Base-by-base conservation (phyloP, 35 echinoderm and acorn worm genomes). In the Hemicentrotus pulcherrimus region DNA sequence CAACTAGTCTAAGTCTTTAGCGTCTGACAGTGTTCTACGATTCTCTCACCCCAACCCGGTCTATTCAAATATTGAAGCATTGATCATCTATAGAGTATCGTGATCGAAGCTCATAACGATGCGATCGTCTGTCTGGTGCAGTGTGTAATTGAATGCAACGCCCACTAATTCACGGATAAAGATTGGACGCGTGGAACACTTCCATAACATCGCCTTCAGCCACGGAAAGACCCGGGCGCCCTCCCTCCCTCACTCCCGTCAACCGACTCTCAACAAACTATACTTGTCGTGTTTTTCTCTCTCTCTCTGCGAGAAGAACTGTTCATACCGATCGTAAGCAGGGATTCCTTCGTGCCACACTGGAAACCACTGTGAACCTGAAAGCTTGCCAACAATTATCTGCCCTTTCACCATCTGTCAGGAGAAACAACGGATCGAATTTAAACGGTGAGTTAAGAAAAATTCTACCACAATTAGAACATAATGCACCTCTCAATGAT, bases 101-200 rank as follows among this genome's bases (percentile, higher is more conserved):
- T 78, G 65, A 78, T 28, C 22, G 65, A 78, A 28, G 65, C 24
- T 78, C 65, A 78, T 78, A 28, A 90, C 88, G 88, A 90, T 33
- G 91, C 12, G 15, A 24, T 50, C 46, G 16, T 31, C 13, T 9
- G 32, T 35, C 91, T 58, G 46, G 12, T 50, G 47, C 45, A 47
- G n/a, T 32, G 91, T 30, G 91, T 93, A 93, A 93, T 93, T 93
- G 91, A 93, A 93, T 93, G 91, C 91, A 48, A 93, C 91, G 91
- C 91, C 91, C 91, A 32, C 91, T 93, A 93, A 93, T 50, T 93
- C 91, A 10, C 48, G 46, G 46, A 93, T 93, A 93, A 93, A 93
- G 91, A 58, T 31, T 7, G 18, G 91, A 46, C 91, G 46, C 14
- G 46, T 47, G 30, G 91, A 58, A 47, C 30, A 19, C 46, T 48